Conservation (phyloP, 2,797 vertebrate species). For the Heliangelus exortis region DNA sequence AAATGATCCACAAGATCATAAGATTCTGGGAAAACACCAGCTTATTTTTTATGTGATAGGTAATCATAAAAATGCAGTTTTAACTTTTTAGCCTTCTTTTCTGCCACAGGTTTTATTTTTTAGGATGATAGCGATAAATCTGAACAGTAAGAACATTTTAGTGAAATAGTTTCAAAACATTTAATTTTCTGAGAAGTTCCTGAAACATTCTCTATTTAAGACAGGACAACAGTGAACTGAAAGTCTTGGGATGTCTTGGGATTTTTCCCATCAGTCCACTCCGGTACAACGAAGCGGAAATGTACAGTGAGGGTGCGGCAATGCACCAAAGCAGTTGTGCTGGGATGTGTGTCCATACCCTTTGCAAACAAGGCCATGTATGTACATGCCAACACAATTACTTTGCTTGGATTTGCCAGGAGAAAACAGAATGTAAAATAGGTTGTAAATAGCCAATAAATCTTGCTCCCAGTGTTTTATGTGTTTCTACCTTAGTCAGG, state of each 20-base stretch:
- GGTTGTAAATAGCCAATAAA: conserved; percentile 64
- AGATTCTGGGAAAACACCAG: neutral
- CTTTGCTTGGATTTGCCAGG: conserved; percentile 45
- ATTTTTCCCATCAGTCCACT: neutral
- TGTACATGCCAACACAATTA: conserved; percentile 35
- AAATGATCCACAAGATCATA: neutral
- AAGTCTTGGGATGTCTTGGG: neutral
- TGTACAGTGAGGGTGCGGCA: neutral
- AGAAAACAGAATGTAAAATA: conserved; percentile 55
- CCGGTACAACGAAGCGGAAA: neutral
- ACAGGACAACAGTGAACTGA: neutral
- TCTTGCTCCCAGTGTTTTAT: conserved; percentile 45
- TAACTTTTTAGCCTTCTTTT: neutral
- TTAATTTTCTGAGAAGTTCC: neutral
- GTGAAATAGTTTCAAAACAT: neutral
- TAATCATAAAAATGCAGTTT: neutral
- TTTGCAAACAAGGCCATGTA: conserved; percentile 36
- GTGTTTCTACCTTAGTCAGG: conserved; percentile 45
- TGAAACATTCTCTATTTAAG: neutral
- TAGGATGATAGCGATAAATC: neutral
- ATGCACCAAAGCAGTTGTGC: neutral
- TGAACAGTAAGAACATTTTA: neutral
- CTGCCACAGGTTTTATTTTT: neutral
- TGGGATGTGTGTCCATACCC: conserved; percentile 23
- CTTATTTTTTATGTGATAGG: neutral